These are phyloP conservation scores for Drosophila hamatofila DNA, from an alignment of 2,888 invertebrate species.

Conservation along the genomic window DNA sequence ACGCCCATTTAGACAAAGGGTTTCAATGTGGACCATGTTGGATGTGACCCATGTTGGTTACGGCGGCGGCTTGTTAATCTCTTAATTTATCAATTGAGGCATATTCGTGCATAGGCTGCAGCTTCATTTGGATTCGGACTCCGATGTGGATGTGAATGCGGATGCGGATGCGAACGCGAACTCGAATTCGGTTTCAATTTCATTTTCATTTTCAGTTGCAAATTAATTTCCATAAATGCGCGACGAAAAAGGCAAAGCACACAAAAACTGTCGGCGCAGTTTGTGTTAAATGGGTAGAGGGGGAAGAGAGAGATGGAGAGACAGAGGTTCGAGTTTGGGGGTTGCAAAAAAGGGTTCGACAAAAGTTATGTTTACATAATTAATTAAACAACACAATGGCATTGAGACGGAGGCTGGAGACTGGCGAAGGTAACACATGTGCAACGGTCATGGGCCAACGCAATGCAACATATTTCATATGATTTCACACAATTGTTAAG, in stretches of 20 bases:
- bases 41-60: constrained; percentile 58
- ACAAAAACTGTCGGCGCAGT: constrained; percentile 40
- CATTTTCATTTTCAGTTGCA: constrained; percentile 76
- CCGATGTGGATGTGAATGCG: not conserved
- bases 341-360: constrained; percentile 64
- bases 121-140: not conserved
- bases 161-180: constrained; percentile 13
- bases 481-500: constrained; percentile 44
- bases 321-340: constrained; percentile 17
- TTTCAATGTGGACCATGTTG: constrained; percentile 37
- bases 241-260: constrained; percentile 53
- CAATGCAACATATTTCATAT: constrained; percentile 57
- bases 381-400: constrained; percentile 80
- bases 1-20: constrained; percentile 68
- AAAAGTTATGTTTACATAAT: constrained; percentile 80
- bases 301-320: not conserved
- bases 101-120: constrained; percentile 11
- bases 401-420: constrained; percentile 35
- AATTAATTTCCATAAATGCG: constrained; percentile 83
- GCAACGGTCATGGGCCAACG: constrained; percentile 22
- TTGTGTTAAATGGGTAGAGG: not conserved
- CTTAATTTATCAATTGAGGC: constrained; percentile 81
- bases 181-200: constrained; percentile 39
- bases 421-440: constrained; percentile 50
- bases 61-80: constrained; percentile 74